Conservation (phyloP, 2,113 vertebrate genomes). For the Syngnathoides biaculeatus region DNA sequence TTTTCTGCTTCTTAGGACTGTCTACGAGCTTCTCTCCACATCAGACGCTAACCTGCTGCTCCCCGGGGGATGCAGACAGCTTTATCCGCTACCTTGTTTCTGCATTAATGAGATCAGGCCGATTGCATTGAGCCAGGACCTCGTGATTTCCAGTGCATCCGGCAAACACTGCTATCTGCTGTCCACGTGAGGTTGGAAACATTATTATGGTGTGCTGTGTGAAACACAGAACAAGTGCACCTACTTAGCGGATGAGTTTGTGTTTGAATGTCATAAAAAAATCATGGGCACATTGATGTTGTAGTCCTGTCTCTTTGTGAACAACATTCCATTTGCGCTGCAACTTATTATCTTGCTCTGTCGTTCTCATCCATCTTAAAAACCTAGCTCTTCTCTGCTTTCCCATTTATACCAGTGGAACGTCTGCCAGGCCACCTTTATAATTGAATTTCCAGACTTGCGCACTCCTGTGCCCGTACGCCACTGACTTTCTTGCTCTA, state of each 20-base stretch:
- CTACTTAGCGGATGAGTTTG: neutral
- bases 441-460: slow-evolving; percentile 72
- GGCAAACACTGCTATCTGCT: slow-evolving; percentile 10
- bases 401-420: slow-evolving; percentile 62
- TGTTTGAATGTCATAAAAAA: slow-evolving; percentile 19
- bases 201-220: neutral
- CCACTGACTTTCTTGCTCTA: slow-evolving; percentile 31
- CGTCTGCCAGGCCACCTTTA: slow-evolving; percentile 64
- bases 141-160: slow-evolving; percentile 1
- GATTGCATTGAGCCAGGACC: slow-evolving; percentile 16
- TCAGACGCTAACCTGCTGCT: slow-evolving; percentile 47
- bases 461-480: slow-evolving; percentile 19
- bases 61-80: slow-evolving; percentile 28
- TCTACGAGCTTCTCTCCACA: slow-evolving; percentile 40
- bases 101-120: slow-evolving; percentile 58
- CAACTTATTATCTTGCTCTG: slow-evolving; percentile 22
- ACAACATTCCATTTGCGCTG: slow-evolving; percentile 27
- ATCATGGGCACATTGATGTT: slow-evolving; percentile 15
- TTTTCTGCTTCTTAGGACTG: slow-evolving; percentile 22
- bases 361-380: neutral
- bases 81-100: slow-evolving; percentile 53
- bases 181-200: slow-evolving; percentile 8
- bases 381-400: neutral
- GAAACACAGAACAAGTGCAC: slow-evolving; percentile 6
- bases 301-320: neutral